A percentile compares a stretch with the other conserved stretches of the same genome.
phyloP scores from a whole-genome alignment of 64 coral and sea anemone genomes.

The Pocillopora damicornis region DNA sequence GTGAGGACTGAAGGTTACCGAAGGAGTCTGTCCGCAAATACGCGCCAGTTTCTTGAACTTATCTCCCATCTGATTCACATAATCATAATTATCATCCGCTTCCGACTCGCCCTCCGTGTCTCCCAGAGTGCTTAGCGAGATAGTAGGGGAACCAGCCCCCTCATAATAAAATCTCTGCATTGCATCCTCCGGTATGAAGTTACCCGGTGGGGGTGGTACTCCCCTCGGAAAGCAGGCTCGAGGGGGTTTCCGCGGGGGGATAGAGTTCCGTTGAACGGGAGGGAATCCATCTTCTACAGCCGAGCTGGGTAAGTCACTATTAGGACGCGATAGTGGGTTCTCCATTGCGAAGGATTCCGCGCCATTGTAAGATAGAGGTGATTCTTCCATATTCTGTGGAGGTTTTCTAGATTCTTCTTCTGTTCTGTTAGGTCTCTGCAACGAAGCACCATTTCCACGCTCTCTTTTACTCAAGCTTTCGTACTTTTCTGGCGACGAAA shows the following conservation, averaged over 20 bases:
- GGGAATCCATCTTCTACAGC: conserved; percentile 1
- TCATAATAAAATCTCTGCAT: conserved; percentile 68
- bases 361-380: not conserved
- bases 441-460: conserved; percentile 23
- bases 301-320: not conserved
- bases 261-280: not conserved
- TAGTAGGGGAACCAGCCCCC: conserved; percentile 77
- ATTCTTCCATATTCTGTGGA: not conserved
- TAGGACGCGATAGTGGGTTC: conserved; percentile 13
- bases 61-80: conserved; percentile 63
- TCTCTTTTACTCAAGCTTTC: conserved; percentile 16
- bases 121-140: conserved; percentile 75
- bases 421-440: not conserved
- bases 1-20: conserved; percentile 64
- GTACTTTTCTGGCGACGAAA: conserved; percentile 24
- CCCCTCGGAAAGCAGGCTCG: conserved; percentile 15
- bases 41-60: conserved; percentile 70
- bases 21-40: conserved; percentile 67
- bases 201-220: conserved; percentile 1
- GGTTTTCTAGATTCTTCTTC: not conserved
- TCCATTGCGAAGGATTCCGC: conserved; percentile 5
- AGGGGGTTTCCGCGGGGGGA: conserved; percentile 16
- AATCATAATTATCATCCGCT: conserved; percentile 46
- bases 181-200: conserved; percentile 63
- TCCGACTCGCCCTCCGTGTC: conserved; percentile 39